These are phyloP conservation scores for Onchidella celtica DNA, from an alignment of 2,888 invertebrate species.

Conservation along the genomic window DNA sequence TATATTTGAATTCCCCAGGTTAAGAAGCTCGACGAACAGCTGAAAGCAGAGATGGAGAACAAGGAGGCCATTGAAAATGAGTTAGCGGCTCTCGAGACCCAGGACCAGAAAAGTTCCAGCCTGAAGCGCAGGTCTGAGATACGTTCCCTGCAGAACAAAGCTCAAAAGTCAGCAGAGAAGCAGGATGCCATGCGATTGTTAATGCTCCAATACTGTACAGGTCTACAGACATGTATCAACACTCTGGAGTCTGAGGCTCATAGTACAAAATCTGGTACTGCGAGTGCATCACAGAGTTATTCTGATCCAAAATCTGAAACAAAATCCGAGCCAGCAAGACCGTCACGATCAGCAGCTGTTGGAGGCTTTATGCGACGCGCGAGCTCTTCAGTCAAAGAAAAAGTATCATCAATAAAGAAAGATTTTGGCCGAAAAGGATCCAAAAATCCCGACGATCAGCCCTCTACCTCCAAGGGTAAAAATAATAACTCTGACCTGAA, in stretches of 20 bases:
- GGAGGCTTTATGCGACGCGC: slow-evolving; percentile 45
- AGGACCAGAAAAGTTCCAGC: slow-evolving; percentile 60
- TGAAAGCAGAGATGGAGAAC: slow-evolving; percentile 86
- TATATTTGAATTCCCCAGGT: too few relatives aligned
- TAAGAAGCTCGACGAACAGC: slow-evolving; percentile 87
- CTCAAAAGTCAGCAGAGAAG: slow-evolving; percentile 89
- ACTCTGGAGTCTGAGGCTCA: slow-evolving; percentile 23
- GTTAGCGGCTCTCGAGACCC: slow-evolving; percentile 46
- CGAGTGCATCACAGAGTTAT: background rate
- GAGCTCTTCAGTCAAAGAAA: slow-evolving; percentile 43
- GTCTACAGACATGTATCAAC: slow-evolving; percentile 89
- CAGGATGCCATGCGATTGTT: slow-evolving; percentile 94
- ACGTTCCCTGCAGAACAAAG: slow-evolving; percentile 4
- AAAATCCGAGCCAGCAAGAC: background rate
- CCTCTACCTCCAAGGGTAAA: background rate
- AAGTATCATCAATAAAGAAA: slow-evolving; percentile 45
- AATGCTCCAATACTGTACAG: slow-evolving; percentile 96
- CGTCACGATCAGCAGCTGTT: slow-evolving; percentile 4
- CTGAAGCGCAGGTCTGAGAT: slow-evolving; percentile 24
- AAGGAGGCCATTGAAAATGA: slow-evolving; percentile 81
- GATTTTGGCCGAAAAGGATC: slow-evolving; percentile 36
- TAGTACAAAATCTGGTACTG: background rate
- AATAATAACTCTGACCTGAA: slow-evolving; percentile 14
- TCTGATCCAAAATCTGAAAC: background rate
- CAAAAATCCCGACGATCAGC: background rate